A percentile compares a stretch with the other conserved stretches of the same genome.
Evolutionary conservation across 2,113 vertebrate species (phyloP).

Genomic region (Athene cunicularia): DNA sequence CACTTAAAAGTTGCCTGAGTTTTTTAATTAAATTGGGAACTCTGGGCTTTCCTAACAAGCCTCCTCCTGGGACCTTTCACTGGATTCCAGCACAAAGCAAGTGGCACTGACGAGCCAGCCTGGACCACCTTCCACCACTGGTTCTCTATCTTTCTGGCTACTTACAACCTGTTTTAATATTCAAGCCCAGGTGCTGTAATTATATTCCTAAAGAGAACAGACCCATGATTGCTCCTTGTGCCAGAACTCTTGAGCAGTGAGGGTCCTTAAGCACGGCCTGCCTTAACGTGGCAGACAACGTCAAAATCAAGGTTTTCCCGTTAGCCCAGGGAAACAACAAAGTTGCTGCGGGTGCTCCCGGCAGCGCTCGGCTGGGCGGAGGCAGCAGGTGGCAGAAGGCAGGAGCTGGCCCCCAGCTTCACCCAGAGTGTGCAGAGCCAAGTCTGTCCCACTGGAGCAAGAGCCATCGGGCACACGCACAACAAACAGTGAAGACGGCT

Average conservation of each 20-base stretch:
- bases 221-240: not conserved
- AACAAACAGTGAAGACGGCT: not conserved
- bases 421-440: rapidly evolving
- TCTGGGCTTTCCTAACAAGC: not conserved
- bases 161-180: not conserved
- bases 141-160: rapidly evolving
- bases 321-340: not conserved
- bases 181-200: not conserved
- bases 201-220: not conserved
- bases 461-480: rapidly evolving
- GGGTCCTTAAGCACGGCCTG: not conserved
- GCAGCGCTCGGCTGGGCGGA: not conserved
- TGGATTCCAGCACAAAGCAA: not conserved
- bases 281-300: rapidly evolving
- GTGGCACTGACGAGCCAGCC: not conserved
- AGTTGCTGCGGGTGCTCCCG: not conserved
- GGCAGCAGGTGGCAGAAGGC: not conserved
- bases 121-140: rapidly evolving
- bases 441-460: not conserved
- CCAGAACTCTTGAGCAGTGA: not conserved
- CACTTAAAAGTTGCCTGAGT: not conserved
- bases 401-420: not conserved
- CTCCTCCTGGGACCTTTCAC: not conserved
- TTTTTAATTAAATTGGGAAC: not conserved
- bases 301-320: rapidly evolving